Percentiles rank a stretch among this genome's conserved stretches.
Conservation (phyloP, 1,140 invertebrate genomes). For the Pachyrhynchus sulphureomaculatus region DNA sequence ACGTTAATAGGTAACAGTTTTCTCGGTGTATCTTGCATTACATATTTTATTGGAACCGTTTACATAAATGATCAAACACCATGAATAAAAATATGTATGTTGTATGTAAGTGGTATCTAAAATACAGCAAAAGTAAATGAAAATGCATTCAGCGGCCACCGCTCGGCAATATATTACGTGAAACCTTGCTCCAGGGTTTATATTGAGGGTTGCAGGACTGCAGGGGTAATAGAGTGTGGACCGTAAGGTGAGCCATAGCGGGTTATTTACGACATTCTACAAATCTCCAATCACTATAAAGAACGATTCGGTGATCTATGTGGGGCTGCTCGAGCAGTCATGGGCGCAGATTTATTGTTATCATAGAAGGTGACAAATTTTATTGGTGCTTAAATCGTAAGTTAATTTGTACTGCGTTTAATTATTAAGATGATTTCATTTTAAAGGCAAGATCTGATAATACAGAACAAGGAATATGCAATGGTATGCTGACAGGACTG, state of each 20-base stretch:
- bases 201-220: constrained; percentile 29
- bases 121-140: constrained; percentile 36
- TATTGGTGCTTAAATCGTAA: too few relatives aligned
- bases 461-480: too few relatives aligned
- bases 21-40: too few relatives aligned
- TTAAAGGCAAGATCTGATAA: too few relatives aligned
- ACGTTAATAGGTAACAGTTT: too few relatives aligned
- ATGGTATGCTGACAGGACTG: too few relatives aligned
- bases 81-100: constrained; percentile 27
- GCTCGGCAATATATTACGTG: constrained; percentile 31
- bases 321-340: not conserved
- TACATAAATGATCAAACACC: constrained; percentile 24
- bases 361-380: not conserved
- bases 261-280: constrained; percentile 35
- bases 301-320: constrained; percentile 22
- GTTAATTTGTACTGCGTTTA: too few relatives aligned
- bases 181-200: constrained; percentile 21
- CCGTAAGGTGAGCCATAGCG: constrained; percentile 30
- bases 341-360: not conserved
- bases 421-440: too few relatives aligned
- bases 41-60: not conserved
- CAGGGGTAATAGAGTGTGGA: constrained; percentile 29
- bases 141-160: constrained; percentile 33
- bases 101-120: constrained; percentile 19
- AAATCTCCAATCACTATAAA: constrained; percentile 35